Percentiles rank a stretch among this genome's conserved stretches.
Conservation (phyloP, 2,888 invertebrate genomes). For the Conomelus anceps region DNA sequence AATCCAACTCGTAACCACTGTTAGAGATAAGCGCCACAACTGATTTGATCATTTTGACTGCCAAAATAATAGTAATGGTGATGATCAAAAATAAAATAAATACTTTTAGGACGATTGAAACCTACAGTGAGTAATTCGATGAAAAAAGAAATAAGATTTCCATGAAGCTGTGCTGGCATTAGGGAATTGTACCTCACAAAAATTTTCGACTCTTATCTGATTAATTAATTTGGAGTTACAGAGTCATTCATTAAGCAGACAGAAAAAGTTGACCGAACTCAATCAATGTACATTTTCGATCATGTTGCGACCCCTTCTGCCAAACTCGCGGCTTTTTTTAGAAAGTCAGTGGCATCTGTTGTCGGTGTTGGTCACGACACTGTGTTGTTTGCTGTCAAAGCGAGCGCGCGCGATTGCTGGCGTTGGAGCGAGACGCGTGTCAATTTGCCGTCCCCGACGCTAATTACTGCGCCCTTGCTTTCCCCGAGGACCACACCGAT, state of each 20-base stretch:
- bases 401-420: background rate
- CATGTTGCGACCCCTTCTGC: background rate
- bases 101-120: too few relatives aligned
- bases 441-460: background rate
- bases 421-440: background rate
- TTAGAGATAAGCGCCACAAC: too few relatives aligned
- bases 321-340: too few relatives aligned
- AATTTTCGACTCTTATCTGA: background rate
- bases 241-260: background rate
- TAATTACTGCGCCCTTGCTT: background rate
- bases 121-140: too few relatives aligned
- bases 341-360: background rate
- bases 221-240: background rate
- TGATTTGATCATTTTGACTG: too few relatives aligned
- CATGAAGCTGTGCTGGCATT: background rate
- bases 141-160: background rate
- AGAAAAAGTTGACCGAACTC: background rate
- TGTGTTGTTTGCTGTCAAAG: background rate
- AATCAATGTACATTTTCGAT: background rate
- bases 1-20: too few relatives aligned
- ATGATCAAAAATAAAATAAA: too few relatives aligned
- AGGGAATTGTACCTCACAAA: background rate
- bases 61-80: too few relatives aligned
- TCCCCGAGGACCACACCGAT: background rate
- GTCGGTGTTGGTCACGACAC: background rate